phyloP scores from a whole-genome alignment of 2,797 vertebrate genomes.

The Phrynocephalus forsythii region DNA sequence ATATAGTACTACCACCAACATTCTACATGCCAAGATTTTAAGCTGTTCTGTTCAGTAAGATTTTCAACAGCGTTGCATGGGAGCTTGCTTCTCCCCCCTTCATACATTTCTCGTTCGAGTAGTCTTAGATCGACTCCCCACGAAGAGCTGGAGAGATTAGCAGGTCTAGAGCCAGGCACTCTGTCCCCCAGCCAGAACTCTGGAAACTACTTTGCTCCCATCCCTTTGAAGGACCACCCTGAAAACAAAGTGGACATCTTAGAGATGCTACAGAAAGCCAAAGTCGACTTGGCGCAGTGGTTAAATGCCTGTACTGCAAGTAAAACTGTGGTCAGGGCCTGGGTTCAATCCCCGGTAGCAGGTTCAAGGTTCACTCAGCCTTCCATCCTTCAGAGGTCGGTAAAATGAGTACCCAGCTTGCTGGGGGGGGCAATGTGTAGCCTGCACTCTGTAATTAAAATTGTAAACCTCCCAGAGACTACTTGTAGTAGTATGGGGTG shows the following conservation, averaged over 20 bases:
- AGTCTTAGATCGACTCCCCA: too few relatives aligned
- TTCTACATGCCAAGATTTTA: not conserved
- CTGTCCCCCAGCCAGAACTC: constrained; percentile 88
- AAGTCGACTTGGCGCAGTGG: constrained; percentile 83
- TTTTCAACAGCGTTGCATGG: not conserved
- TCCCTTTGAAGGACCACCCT: constrained; percentile 89
- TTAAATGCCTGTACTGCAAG: too few relatives aligned
- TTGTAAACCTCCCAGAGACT: too few relatives aligned
- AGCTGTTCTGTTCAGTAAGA: not conserved
- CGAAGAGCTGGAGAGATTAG: too few relatives aligned
- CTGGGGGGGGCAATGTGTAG: too few relatives aligned
- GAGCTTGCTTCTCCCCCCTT: not conserved
- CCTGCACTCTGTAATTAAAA: too few relatives aligned
- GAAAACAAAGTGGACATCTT: constrained; percentile 97
- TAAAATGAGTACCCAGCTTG: too few relatives aligned
- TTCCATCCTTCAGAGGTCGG: too few relatives aligned
- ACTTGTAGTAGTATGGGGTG: too few relatives aligned
- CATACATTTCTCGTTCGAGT: not conserved
- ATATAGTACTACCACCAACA: not conserved
- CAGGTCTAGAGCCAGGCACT: constrained; percentile 88
- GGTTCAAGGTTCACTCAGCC: too few relatives aligned
- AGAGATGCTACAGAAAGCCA: constrained; percentile 97
- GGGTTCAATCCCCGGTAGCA: too few relatives aligned
- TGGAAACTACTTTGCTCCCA: constrained; percentile 94
- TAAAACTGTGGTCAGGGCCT: too few relatives aligned